Evolutionary conservation across 2,113 vertebrate genomes (phyloP).

Genomic region (Trematomus loennbergii): DNA sequence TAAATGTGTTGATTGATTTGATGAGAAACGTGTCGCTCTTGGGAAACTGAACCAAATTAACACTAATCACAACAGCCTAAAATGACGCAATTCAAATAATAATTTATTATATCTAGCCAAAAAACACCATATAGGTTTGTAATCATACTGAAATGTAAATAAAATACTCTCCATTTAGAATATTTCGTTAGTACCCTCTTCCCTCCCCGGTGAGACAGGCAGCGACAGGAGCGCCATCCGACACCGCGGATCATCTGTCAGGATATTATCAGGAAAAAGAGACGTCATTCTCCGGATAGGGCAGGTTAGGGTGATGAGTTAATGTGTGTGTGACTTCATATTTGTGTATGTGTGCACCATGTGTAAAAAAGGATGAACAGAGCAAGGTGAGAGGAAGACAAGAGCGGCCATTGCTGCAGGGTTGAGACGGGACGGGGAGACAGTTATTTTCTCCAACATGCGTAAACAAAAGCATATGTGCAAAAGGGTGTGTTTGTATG

Average conservation of each 20-base stretch:
- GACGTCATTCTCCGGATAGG: conserved; percentile 71
- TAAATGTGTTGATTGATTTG: not conserved
- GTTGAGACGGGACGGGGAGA: not conserved
- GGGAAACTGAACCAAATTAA: not conserved
- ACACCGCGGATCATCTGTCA: conserved; percentile 79
- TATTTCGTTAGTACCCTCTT: not conserved
- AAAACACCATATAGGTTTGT: not conserved
- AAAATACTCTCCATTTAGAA: conserved; percentile 10
- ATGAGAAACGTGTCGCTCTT: too few species aligned
- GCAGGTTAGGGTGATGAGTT: conserved; percentile 61
- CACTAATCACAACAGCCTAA: not conserved
- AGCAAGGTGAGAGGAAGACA: conserved; percentile 58
- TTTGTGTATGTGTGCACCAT: not conserved
- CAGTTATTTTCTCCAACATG: conserved; percentile 40
- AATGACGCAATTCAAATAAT: not conserved
- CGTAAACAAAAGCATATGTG: conserved; percentile 54
- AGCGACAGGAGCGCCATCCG: conserved; percentile 70
- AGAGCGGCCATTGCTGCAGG: conserved; percentile 25
- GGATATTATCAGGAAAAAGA: conserved; percentile 67
- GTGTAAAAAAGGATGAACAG: conserved; percentile 16
- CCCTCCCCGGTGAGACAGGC: conserved; percentile 60
- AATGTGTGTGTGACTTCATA: conserved; percentile 47
- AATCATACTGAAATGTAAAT: not conserved
- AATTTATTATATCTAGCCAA: not conserved
- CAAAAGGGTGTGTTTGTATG: conserved; percentile 18